Evolutionary conservation across 2,888 invertebrate genomes (phyloP).

Genomic region (Drosophila melanosoma): DNA sequence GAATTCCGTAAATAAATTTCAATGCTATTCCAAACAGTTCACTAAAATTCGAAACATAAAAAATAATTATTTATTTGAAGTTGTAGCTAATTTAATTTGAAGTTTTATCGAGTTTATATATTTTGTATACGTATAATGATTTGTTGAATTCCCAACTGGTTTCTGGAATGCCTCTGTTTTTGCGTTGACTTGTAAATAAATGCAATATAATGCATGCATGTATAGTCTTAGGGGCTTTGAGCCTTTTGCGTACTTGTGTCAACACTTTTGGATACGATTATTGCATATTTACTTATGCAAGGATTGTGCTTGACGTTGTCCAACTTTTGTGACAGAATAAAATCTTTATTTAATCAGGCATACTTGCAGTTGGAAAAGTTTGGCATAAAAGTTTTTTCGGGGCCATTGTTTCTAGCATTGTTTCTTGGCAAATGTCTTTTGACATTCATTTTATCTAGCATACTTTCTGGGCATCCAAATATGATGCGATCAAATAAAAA

Average conservation of each 20-base stretch:
- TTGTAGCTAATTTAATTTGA: neutral
- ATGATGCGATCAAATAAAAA: constrained; percentile 79
- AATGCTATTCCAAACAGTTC: neutral
- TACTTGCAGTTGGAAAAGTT: constrained; percentile 70
- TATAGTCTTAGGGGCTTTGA: constrained; percentile 40
- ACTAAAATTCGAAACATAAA: neutral
- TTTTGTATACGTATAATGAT: neutral
- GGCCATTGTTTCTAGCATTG: constrained; percentile 66
- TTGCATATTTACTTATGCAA: constrained; percentile 67
- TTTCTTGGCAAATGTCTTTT: constrained; percentile 56
- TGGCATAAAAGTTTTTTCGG: constrained; percentile 46
- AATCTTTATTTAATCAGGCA: constrained; percentile 81
- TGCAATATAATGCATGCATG: constrained; percentile 19
- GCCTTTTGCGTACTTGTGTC: constrained; percentile 35
- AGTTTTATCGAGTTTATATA: neutral
- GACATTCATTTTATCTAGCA: constrained; percentile 69
- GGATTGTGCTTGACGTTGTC: constrained; percentile 36
- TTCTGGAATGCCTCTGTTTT: neutral
- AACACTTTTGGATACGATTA: constrained; percentile 53
- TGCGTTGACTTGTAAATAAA: constrained; percentile 20
- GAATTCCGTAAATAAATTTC: constrained; percentile 12
- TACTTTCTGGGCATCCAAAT: constrained; percentile 40
- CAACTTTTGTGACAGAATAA: constrained; percentile 55
- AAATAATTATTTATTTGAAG: neutral
- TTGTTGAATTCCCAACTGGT: neutral